Evolutionary conservation across 1,140 invertebrate genomes (phyloP).

Genomic region (Heliconius hermathena): DNA sequence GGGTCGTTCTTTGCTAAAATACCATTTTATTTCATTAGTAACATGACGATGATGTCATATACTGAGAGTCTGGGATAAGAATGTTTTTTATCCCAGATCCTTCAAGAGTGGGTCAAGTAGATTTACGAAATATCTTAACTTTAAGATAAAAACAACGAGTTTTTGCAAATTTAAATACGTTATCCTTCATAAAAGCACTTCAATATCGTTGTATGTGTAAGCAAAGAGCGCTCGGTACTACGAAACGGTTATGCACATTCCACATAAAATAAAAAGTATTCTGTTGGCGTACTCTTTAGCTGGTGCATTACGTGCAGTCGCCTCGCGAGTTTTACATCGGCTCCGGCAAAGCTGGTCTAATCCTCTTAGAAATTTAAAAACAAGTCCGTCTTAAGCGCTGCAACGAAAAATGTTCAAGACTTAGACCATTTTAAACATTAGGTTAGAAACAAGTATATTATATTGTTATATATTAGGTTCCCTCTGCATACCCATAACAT

Average conservation of each 20-base stretch:
- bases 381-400: constrained; percentile 8
- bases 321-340: constrained; percentile 3
- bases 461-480: no score
- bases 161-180: neutral
- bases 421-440: neutral
- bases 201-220: neutral
- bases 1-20: no score
- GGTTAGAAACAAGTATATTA: neutral
- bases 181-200: neutral
- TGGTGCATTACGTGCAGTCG: constrained; percentile 1
- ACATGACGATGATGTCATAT: no score
- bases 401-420: neutral
- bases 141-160: neutral
- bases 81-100: no score
- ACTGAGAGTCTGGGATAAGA: no score
- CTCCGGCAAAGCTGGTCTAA: neutral
- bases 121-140: neutral
- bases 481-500: no score
- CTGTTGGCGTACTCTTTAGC: constrained; percentile 2
- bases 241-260: neutral
- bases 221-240: neutral
- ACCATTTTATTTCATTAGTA: no score
- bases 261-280: neutral
- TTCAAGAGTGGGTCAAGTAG: neutral
- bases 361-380: constrained; percentile 13